Base-by-base conservation (phyloP, 1,140 invertebrate species). In the Tyrophagus putrescentiae region DNA sequence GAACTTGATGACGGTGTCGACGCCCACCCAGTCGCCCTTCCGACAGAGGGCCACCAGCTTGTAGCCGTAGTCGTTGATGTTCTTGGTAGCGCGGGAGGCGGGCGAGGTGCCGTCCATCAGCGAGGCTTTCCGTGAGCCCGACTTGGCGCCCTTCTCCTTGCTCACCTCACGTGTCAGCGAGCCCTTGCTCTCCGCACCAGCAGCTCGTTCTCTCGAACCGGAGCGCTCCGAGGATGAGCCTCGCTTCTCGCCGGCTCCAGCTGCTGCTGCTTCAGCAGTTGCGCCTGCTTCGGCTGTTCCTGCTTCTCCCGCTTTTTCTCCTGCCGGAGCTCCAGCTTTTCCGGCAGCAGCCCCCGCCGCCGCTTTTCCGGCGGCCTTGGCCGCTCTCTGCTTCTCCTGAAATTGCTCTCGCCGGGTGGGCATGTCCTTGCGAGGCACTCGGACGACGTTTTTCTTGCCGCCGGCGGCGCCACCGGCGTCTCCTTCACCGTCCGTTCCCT, bases 11-110 rank as follows among this genome's bases (percentile, higher is more conserved):
- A 68, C 34, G 16, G 64, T 64, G 32, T 68, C 67, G 11, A 68
- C 65, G 11, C 60, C 64, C 4, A 67, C 36, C 67, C 67, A 68
- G 11, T 68, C 67, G 1, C 65, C 67, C 60, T 65, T 53, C 32
- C 62, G 61, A 36, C 65, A 68, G 4, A 67, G 36, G 11, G 60
- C 57, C 7, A 68, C 36, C 48, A 68, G 54, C 28, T 62, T 50
- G 32, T 63, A 31, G 41, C 53, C 52, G 27, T 42, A 59, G 50
- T 59, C 57, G 25, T 27, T 54, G 25, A 54, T 54, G 39, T 54
- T 42, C 29, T 42, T 45, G 16, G 57, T 59, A 2, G 34, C 23
- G 29, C 39, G 4, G 27, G 34, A 44, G 18, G 34, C 11, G 6
- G 56, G 32, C 2, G 33, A 59, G 32, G n/a, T 13, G 21, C 56